Percentiles rank a stretch among this genome's conserved stretches.
These are phyloP conservation scores for Bungarus multicinctus DNA, from an alignment of 2,113 vertebrate genomes.

Conservation along the genomic window DNA sequence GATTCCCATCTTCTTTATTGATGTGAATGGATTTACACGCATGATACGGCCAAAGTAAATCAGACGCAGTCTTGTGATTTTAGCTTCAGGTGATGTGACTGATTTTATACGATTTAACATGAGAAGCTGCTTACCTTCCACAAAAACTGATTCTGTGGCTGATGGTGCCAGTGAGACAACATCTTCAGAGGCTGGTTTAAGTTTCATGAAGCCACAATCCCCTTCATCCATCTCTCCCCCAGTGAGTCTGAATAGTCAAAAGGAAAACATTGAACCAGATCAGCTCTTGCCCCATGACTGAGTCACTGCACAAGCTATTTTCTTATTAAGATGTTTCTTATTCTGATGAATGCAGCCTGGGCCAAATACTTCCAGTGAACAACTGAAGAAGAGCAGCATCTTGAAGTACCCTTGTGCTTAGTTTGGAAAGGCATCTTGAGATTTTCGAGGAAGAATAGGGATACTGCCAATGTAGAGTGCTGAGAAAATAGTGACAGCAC, in stretches of 20 bases:
- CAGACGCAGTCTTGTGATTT: neutral
- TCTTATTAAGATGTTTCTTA: neutral
- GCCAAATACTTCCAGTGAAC: neutral
- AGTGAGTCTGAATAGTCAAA: conserved; percentile 70
- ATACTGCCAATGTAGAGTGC: neutral
- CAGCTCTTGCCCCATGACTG: neutral
- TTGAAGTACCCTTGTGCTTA: neutral
- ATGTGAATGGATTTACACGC: neutral
- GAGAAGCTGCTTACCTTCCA: conserved; percentile 80
- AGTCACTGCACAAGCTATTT: neutral
- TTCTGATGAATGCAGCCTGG: neutral
- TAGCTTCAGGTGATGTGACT: neutral
- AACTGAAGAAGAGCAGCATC: neutral
- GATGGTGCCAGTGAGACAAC: conserved; percentile 78
- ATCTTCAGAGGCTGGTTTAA: conserved; percentile 81
- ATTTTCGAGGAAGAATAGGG: neutral
- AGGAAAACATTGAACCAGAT: neutral
- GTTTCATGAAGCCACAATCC: conserved; percentile 73
- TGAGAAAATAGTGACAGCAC: neutral
- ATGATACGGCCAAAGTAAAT: neutral
- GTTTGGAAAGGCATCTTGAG: too few species aligned
- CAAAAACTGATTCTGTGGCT: conserved; percentile 78
- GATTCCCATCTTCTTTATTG: too few species aligned
- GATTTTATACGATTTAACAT: neutral
- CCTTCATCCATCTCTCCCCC: conserved; percentile 93